Evolutionary conservation across 2,888 invertebrate species (phyloP), one percentile per base, ranked within the genome.

Genomic region (Ametastegia equiseti): DNA sequence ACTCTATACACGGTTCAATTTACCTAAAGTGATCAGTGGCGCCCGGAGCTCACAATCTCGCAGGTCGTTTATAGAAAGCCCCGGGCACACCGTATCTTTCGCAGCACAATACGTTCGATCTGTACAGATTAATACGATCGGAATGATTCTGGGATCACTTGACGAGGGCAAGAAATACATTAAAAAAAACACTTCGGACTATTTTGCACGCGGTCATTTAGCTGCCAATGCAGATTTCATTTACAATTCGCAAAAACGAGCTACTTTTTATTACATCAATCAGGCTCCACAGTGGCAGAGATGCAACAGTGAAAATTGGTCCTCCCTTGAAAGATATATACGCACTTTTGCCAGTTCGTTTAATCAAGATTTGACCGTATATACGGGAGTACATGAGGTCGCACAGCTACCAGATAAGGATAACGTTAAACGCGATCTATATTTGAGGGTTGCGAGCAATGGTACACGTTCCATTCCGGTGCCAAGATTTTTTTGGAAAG

Each of bases 261-360:
- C 94, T 0, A 94, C 94, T 0, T 95, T 95, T 89, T 94, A 94
- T 88, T 95, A 94, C 86, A 91, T 95, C 75, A 96, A 96, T 86
- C 93, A 93, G 0, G 94, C 94, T 1, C 95, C 95, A 0, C 95
- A 95, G 84, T 96, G 95, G 95, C 94, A 94, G 85, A 91, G 90
- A 3, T 94, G 95, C 86, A 95, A 95, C 86, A 93, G 90, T 0
- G 93, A 93, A 13, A 94, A 94, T 84, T 95, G 95, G 95, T 89
- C 92, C 57, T 84, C 85, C 0, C 87, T 94, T 19, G 94, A 95
- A 90, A 85, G 86, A 5, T 90, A 91, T 81, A 90, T 93, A 5
- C 91, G 94, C 75, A 87, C 88, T n/a, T 93, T 92, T 83, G 93
- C 93, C 0, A 85, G 85, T 1, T 86, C 87, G 30, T 89, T 91